Percentiles rank a stretch among this genome's conserved stretches.
These are phyloP conservation scores for Meriones psammophilus DNA, from an alignment of 2,797 vertebrate species.

Conservation along the genomic window DNA sequence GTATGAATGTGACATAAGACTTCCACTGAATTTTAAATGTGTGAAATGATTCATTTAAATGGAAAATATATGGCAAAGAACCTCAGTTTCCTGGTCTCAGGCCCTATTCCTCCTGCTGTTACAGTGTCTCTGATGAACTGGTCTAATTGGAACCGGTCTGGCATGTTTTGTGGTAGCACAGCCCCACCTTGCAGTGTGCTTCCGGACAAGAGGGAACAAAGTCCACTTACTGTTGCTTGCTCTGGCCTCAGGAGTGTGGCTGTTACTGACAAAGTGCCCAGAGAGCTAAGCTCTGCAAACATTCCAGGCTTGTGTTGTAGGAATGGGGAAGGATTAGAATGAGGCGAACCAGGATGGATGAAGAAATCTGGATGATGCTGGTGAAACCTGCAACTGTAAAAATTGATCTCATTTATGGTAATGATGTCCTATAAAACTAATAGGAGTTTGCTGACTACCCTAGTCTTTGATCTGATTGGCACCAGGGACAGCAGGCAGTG, in stretches of 20 bases:
- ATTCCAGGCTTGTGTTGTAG: conserved; percentile 7
- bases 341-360: background rate
- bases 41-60: conserved; percentile 59
- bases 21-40: background rate
- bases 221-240: conserved; percentile 44
- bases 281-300: conserved; percentile 41
- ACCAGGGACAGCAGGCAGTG: conserved; percentile 14
- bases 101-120: conserved; percentile 28
- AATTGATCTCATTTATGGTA: conserved; percentile 37
- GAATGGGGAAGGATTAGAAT: background rate
- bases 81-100: conserved; percentile 62
- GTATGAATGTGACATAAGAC: background rate
- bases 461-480: conserved; percentile 69
- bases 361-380: background rate
- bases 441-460: background rate
- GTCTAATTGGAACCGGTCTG: conserved; percentile 62
- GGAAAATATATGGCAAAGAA: conserved; percentile 36
- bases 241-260: conserved; percentile 50
- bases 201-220: conserved; percentile 60
- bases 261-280: conserved; percentile 34
- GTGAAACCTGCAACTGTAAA: conserved; percentile 45
- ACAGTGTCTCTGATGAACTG: conserved; percentile 48
- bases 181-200: conserved; percentile 38
- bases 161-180: conserved; percentile 29
- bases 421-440: conserved; percentile 40